Evolutionary conservation across 2,797 vertebrate genomes (phyloP).

Genomic region (Pempheris klunzingeri): DNA sequence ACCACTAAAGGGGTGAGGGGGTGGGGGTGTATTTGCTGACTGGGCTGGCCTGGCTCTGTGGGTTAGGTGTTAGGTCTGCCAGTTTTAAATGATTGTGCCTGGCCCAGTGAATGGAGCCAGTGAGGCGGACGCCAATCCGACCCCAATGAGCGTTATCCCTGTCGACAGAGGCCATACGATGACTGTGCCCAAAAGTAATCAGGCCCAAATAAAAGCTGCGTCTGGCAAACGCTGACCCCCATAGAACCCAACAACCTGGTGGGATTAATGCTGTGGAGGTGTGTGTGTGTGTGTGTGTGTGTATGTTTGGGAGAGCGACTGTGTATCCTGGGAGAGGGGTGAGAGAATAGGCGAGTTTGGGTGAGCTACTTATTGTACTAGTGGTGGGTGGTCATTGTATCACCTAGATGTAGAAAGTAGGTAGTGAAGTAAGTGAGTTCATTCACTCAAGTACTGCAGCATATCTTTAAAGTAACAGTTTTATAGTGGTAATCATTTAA

Average conservation of each 20-base stretch:
- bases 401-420: constrained; percentile 3
- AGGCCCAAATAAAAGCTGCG: constrained; percentile 82
- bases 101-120: constrained; percentile 82
- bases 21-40: constrained; percentile 83
- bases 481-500: too few species aligned
- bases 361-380: constrained; percentile 1
- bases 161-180: constrained; percentile 81
- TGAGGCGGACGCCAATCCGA: constrained; percentile 79
- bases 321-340: constrained; percentile 24
- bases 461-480: constrained; percentile 2
- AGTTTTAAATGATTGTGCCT: constrained; percentile 79
- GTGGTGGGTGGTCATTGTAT: not conserved
- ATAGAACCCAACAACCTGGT: constrained; percentile 77
- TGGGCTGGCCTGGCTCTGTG: constrained; percentile 73
- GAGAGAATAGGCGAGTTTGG: constrained; percentile 15
- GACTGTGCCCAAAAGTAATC: constrained; percentile 83
- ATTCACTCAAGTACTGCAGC: not conserved
- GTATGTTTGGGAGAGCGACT: constrained; percentile 15
- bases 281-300: constrained; percentile 40
- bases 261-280: constrained; percentile 76
- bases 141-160: constrained; percentile 80
- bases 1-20: constrained; percentile 33
- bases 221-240: constrained; percentile 83
- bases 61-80: constrained; percentile 78
- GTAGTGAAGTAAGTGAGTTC: not conserved